These are phyloP conservation scores for Omphaloscelis lunosa DNA, from an alignment of 2,888 invertebrate species.

Conservation along the genomic window DNA sequence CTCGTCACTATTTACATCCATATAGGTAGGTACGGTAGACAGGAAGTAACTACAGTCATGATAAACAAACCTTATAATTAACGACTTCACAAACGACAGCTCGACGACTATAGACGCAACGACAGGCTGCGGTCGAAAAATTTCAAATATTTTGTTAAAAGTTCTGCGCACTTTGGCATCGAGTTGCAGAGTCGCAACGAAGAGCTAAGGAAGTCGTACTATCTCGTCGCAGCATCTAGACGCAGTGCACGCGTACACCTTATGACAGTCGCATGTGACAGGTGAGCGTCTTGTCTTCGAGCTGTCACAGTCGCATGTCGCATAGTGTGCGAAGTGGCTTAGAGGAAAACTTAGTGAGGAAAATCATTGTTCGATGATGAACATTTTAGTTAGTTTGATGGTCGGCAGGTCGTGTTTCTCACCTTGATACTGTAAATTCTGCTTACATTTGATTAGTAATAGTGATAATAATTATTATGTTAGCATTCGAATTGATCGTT, in stretches of 20 bases:
- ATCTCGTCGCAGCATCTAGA: background rate
- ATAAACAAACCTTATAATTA: slow-evolving; percentile 21
- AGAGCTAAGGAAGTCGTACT: too few relatives aligned
- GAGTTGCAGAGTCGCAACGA: background rate
- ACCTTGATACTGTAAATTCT: slow-evolving; percentile 31
- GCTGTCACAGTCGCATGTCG: background rate
- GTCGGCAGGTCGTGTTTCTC: background rate
- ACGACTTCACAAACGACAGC: background rate
- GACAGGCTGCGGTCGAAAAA: background rate
- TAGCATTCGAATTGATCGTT: slow-evolving; percentile 24
- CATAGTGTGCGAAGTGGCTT: background rate
- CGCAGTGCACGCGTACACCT: background rate
- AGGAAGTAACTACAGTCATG: slow-evolving; percentile 37
- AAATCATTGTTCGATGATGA: slow-evolving; percentile 24
- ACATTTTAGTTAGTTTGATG: slow-evolving; percentile 18
- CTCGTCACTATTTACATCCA: slow-evolving; percentile 15
- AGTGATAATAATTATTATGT: slow-evolving; percentile 9
- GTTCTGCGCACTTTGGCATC: too few relatives aligned
- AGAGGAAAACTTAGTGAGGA: slow-evolving; percentile 39
- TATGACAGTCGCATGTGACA: background rate
- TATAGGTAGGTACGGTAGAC: background rate
- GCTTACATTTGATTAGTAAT: slow-evolving; percentile 20
- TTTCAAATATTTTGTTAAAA: background rate
- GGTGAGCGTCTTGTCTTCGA: background rate
- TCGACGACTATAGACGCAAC: background rate